Percentiles rank a stretch among this genome's conserved stretches.
phyloP scores from a whole-genome alignment of 2,888 invertebrate genomes.

The Lissonota sp. region DNA sequence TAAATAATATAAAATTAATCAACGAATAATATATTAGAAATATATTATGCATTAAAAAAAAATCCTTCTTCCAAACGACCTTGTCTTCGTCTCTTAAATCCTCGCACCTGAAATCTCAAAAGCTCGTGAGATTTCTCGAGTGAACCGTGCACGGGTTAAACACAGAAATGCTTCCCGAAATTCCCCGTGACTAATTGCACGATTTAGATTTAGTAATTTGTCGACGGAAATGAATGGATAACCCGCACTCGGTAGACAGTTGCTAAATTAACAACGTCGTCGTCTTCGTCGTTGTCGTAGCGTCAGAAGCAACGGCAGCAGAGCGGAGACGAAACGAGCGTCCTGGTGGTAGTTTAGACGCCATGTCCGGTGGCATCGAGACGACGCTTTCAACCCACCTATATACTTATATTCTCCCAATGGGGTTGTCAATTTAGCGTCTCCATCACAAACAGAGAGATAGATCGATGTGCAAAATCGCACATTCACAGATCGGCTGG shows the following conservation, averaged over 20 bases:
- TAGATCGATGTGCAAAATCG: conserved; percentile 11
- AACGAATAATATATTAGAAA: no score
- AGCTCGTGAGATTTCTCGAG: no score
- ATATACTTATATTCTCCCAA: not conserved
- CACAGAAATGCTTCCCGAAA: conserved; percentile 25
- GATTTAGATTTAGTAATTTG: conserved; percentile 82
- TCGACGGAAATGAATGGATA: conserved; percentile 80
- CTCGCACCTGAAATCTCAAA: no score
- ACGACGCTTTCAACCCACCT: conserved; percentile 34
- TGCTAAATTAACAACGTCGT: conserved; percentile 75
- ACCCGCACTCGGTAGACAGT: conserved; percentile 68
- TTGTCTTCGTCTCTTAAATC: no score
- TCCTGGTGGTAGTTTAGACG: conserved; percentile 68
- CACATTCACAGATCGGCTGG: conserved; percentile 4
- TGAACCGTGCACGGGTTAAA: no score
- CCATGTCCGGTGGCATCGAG: conserved; percentile 66
- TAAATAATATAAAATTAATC: no score
- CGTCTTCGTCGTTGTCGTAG: conserved; percentile 45
- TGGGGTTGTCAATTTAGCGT: conserved; percentile 12
- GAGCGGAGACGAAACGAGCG: conserved; percentile 49
- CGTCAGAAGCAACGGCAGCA: conserved; percentile 57
- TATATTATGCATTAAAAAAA: no score
- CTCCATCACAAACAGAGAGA: conserved; percentile 2
- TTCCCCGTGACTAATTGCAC: conserved; percentile 68
- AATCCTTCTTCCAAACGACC: no score